These are phyloP conservation scores for Chromis chromis DNA, from an alignment of 2,797 vertebrate genomes.

Conservation along the genomic window DNA sequence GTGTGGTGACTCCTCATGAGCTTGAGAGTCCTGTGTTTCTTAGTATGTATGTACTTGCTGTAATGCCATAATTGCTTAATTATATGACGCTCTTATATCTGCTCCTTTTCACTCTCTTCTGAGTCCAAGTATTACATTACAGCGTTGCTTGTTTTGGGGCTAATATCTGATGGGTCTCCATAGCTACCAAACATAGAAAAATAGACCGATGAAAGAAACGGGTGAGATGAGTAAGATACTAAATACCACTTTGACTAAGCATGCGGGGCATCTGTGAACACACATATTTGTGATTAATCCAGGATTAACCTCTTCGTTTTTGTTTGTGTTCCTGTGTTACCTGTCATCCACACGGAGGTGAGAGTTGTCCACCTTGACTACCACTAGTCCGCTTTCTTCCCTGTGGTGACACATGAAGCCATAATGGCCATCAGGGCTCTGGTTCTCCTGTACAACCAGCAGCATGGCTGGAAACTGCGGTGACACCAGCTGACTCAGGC, in stretches of 20 bases:
- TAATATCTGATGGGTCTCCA: constrained; percentile 52
- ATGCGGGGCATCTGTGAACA: constrained; percentile 23
- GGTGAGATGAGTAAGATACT: constrained; percentile 34
- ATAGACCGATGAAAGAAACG: constrained; percentile 36
- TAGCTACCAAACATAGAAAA: constrained; percentile 43
- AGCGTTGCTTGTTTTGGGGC: constrained; percentile 55
- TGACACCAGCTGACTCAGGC: constrained; percentile 82
- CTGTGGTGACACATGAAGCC: constrained; percentile 68
- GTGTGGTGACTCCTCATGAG: constrained; percentile 5
- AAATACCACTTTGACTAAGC: constrained; percentile 16
- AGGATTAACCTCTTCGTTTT: background rate
- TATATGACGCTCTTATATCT: constrained; percentile 51
- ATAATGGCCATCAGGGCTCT: constrained; percentile 65
- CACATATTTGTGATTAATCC: constrained; percentile 4
- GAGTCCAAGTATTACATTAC: constrained; percentile 57
- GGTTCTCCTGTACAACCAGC: constrained; percentile 75
- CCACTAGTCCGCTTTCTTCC: constrained; percentile 74
- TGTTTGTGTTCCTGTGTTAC: constrained; percentile 54
- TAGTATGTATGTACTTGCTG: constrained; percentile 30
- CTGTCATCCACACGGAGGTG: constrained; percentile 80
- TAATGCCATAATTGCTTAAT: constrained; percentile 58
- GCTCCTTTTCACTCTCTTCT: constrained; percentile 51
- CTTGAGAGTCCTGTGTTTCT: constrained; percentile 31
- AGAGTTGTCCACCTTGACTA: constrained; percentile 66
- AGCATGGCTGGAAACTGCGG: constrained; percentile 79